Percentiles rank a stretch among this genome's conserved stretches.
Conservation (phyloP, 2,888 invertebrate genomes). For the Acleris laterana region DNA sequence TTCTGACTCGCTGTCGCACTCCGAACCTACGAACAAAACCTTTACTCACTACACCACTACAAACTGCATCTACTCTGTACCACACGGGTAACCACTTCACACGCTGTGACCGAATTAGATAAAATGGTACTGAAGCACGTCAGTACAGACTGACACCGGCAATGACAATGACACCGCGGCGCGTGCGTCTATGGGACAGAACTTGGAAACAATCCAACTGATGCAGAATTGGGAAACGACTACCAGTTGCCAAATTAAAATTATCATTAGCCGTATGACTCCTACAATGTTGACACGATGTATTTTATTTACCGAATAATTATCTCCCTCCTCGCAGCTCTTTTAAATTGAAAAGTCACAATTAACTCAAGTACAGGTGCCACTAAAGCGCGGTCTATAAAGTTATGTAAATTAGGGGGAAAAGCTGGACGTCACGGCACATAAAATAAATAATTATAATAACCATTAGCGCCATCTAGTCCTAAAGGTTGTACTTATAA, state of each 20-base stretch:
- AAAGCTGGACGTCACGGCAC: too few relatives aligned
- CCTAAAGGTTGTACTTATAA: too few relatives aligned
- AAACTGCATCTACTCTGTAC: neutral
- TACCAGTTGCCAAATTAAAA: conserved; percentile 45
- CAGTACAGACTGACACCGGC: conserved; percentile 58
- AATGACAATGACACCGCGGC: conserved; percentile 77
- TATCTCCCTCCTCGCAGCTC: neutral
- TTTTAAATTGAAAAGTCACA: neutral
- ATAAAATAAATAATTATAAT: too few relatives aligned
- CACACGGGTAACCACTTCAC: conserved; percentile 2
- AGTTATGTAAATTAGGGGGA: too few relatives aligned
- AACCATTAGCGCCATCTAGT: conserved; percentile 32
- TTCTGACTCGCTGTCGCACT: conserved; percentile 87
- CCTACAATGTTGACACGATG: conserved; percentile 13
- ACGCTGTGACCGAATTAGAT: neutral
- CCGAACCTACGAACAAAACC: conserved; percentile 64
- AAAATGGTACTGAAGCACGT: conserved; percentile 45
- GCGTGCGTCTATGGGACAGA: conserved; percentile 55
- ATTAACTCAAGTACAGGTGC: too few relatives aligned
- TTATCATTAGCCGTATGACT: conserved; percentile 10
- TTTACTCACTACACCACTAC: conserved; percentile 40
- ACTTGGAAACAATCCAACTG: conserved; percentile 66
- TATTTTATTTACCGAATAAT: conserved; percentile 5
- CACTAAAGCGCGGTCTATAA: too few relatives aligned
- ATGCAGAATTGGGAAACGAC: conserved; percentile 49